Percentiles rank a stretch among this genome's conserved stretches.
Evolutionary conservation across 1,140 invertebrate genomes (phyloP).

Genomic region (Drosophila melanogaster): Release_6_plus_ISO1_MT NT_037436.4:22684001-22684500

Average conservation of each 20-base stretch:
- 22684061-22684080: conserved; percentile 67
- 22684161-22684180: conserved; percentile 5
- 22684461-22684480: conserved; percentile 28
- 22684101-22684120: conserved; percentile 62
- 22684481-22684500: neutral
- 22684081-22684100: conserved; percentile 22
- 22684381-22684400: conserved; percentile 6
- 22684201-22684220: neutral
- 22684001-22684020: neutral
- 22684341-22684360: conserved; percentile 43
- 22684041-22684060: conserved; percentile 58
- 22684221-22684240: conserved; percentile 67
- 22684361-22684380: conserved; percentile 29
- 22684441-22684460: conserved; percentile 20
- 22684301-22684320: neutral
- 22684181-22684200: conserved; percentile 56
- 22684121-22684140: conserved; percentile 56
- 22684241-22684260: conserved; percentile 50
- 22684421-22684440: conserved; percentile 18
- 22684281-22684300: conserved; percentile 57
- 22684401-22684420: neutral
- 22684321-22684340: conserved; percentile 15
- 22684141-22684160: conserved; percentile 57
- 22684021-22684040: conserved; percentile 19
- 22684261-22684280: conserved; percentile 30